phyloP scores from a whole-genome alignment of 1,140 invertebrate genomes.

The Chymomyza costata region DNA sequence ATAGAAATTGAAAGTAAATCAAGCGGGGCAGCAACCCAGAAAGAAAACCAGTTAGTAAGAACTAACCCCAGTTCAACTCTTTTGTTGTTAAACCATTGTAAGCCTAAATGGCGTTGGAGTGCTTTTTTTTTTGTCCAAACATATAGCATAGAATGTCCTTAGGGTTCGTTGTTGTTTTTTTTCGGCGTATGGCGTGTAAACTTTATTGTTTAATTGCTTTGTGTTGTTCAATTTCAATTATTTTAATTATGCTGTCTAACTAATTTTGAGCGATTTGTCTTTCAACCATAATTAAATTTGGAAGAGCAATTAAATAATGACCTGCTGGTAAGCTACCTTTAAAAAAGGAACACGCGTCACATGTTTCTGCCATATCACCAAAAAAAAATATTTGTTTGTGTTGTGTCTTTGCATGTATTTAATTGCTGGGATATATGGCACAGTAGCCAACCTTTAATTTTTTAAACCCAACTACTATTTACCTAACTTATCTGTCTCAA shows the following conservation, averaged over 20 bases:
- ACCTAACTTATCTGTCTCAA: no score
- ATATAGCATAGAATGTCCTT: constrained; percentile 6
- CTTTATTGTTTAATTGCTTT: constrained; percentile 69
- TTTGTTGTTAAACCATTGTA: not conserved
- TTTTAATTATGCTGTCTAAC: constrained; percentile 62
- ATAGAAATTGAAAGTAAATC: not conserved
- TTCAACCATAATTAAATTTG: constrained; percentile 19
- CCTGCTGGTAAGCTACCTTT: constrained; percentile 30
- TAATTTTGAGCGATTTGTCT: constrained; percentile 67
- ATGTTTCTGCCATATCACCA: constrained; percentile 30
- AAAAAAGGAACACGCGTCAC: constrained; percentile 54
- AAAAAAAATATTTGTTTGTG: no score
- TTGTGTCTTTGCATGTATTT: no score
- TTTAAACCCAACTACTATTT: no score
- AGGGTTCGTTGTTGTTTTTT: constrained; percentile 17
- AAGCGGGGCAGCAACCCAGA: no score
- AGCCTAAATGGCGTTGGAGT: constrained; percentile 7
- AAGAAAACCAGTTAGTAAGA: no score
- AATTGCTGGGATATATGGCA: no score
- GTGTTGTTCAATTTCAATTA: constrained; percentile 68
- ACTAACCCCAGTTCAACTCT: no score
- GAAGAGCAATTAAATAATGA: constrained; percentile 43
- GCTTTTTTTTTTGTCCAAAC: constrained; percentile 20
- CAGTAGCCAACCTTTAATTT: no score
- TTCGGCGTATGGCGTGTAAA: constrained; percentile 44